Percentiles rank a stretch among this genome's conserved stretches.
Evolutionary conservation across 2,888 invertebrate genomes (phyloP).

Genomic region (Lasioglossum morio): DNA sequence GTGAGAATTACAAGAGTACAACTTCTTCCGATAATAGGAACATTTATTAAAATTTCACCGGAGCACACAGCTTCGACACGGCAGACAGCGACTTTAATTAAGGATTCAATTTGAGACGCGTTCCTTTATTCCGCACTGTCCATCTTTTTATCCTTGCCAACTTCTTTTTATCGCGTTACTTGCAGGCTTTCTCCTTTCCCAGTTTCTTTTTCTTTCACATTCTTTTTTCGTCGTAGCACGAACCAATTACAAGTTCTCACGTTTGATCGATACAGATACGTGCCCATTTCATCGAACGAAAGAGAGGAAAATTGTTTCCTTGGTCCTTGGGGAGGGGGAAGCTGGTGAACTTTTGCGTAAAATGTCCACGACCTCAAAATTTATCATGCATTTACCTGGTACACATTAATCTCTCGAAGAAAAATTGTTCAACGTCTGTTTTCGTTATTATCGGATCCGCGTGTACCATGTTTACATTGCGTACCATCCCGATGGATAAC

Average conservation of each 20-base stretch:
- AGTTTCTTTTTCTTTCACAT: neutral
- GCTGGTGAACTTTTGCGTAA: neutral
- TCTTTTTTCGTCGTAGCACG: neutral
- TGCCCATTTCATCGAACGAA: neutral
- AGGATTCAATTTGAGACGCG: conserved; percentile 32
- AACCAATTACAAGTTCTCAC: conserved; percentile 36
- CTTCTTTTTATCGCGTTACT: conserved; percentile 30
- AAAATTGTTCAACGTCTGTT: neutral
- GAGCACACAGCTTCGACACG: neutral
- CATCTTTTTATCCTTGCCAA: neutral
- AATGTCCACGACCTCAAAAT: neutral
- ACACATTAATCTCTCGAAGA: neutral
- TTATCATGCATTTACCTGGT: neutral
- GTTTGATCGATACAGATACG: conserved; percentile 32
- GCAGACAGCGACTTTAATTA: conserved; percentile 23
- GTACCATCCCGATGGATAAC: neutral
- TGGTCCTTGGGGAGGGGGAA: neutral
- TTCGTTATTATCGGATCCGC: neutral
- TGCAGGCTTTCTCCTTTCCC: neutral
- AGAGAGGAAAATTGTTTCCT: conserved; percentile 6
- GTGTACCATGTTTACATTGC: neutral
- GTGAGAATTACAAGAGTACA: neutral
- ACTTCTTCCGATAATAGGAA: neutral
- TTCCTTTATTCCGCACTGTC: neutral
- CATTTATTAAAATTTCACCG: conserved; percentile 3